Evolutionary conservation across 2,888 invertebrate species (phyloP).

Genomic region (Andrena minutula): DNA sequence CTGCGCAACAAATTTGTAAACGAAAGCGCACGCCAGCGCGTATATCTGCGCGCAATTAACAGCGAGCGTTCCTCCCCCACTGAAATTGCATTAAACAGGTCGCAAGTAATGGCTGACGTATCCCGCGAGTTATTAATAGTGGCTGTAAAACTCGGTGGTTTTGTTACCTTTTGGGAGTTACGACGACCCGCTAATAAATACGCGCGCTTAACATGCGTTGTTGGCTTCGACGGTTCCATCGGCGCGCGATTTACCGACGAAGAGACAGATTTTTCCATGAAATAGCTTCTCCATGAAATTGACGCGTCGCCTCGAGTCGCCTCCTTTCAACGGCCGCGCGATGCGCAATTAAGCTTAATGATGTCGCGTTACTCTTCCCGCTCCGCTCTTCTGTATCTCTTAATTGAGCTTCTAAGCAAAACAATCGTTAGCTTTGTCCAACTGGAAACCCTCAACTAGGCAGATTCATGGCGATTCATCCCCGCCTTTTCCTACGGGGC

Average conservation of each 20-base stretch:
- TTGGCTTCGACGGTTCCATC: background rate
- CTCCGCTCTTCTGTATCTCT: conserved; percentile 2
- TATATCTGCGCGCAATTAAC: conserved; percentile 23
- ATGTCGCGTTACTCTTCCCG: conserved; percentile 22
- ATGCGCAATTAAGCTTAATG: conserved; percentile 51
- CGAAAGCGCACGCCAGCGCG: conserved; percentile 2
- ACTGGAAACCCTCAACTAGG: conserved; percentile 5
- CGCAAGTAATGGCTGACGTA: conserved; percentile 13
- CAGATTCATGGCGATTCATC: conserved; percentile 29
- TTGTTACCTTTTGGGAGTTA: conserved; percentile 8
- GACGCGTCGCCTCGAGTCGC: background rate
- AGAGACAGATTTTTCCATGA: background rate
- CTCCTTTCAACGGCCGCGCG: conserved; percentile 8
- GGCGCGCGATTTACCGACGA: background rate
- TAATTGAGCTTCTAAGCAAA: conserved; percentile 52
- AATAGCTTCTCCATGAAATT: conserved; percentile 18
- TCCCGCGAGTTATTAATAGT: conserved; percentile 1
- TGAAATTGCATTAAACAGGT: conserved; percentile 6
- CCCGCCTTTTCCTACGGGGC: background rate
- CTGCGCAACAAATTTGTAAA: conserved; percentile 13
- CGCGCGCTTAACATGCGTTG: background rate
- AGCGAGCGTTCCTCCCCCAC: background rate
- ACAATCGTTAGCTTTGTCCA: conserved; percentile 49
- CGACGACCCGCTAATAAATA: conserved; percentile 15
- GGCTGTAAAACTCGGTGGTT: background rate